A percentile compares a stretch with the other conserved stretches of the same genome.
Conservation (phyloP, 2,888 invertebrate genomes). For the Bimastos eiseni region DNA sequence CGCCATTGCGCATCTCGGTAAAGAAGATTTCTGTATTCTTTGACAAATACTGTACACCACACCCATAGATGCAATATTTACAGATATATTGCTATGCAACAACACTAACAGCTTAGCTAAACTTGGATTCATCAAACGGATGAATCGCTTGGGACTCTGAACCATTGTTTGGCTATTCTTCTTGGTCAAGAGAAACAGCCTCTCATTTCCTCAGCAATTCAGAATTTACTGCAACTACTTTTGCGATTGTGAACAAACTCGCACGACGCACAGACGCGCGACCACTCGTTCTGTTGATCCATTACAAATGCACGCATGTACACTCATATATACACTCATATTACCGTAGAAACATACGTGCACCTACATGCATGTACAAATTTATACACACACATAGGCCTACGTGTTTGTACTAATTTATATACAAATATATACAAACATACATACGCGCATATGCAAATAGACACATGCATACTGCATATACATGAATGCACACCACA, state of each 20-base stretch:
- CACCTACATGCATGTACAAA: too few relatives aligned
- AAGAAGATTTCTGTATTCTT: neutral
- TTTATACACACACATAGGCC: too few relatives aligned
- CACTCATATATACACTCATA: too few relatives aligned
- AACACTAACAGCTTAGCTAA: neutral
- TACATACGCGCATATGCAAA: too few relatives aligned
- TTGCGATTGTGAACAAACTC: neutral
- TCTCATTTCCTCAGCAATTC: neutral
- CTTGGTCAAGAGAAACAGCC: neutral
- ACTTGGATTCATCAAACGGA: neutral
- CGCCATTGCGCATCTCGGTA: too few relatives aligned
- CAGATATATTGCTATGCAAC: neutral
- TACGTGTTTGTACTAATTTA: too few relatives aligned
- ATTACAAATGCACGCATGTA: too few relatives aligned
- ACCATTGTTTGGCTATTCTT: neutral
- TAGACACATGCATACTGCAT: too few relatives aligned
- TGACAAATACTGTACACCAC: neutral
- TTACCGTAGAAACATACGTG: too few relatives aligned
- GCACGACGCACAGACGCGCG: neutral
- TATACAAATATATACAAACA: too few relatives aligned
- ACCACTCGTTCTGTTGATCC: neutral
- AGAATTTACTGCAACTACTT: neutral
- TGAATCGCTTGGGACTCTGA: neutral
- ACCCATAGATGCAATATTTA: neutral
- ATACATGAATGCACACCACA: too few relatives aligned